A percentile compares a stretch with the other conserved stretches of the same genome.
These are phyloP conservation scores for Proisotoma minuta DNA, from an alignment of 2,888 invertebrate genomes.

Conservation along the genomic window DNA sequence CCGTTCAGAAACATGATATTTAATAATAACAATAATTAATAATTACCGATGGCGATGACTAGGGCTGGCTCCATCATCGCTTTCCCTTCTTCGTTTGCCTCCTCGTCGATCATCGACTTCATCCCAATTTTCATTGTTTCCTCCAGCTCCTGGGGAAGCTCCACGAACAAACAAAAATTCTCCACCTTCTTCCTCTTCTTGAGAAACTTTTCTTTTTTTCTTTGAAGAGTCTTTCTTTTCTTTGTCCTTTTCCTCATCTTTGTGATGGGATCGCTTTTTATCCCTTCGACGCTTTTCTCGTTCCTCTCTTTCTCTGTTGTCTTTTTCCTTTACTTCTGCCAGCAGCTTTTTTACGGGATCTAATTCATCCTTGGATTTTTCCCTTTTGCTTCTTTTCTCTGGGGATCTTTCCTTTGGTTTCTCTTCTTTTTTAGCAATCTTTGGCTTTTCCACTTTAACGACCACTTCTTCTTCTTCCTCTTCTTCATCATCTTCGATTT, in stretches of 20 bases:
- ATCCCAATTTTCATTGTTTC: constrained; percentile 21
- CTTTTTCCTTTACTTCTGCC: constrained; percentile 2
- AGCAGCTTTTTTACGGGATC: constrained; percentile 11
- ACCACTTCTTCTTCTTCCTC: constrained; percentile 55
- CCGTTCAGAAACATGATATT: constrained; percentile 2
- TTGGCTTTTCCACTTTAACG: constrained; percentile 8
- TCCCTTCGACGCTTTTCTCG: constrained; percentile 23
- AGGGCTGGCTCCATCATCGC: constrained; percentile 7
- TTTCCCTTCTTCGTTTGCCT: constrained; percentile 13
- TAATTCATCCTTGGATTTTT: constrained; percentile 17
- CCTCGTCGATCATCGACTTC: constrained; percentile 23
- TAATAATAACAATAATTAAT: constrained; percentile 3
- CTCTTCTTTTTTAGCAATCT: constrained; percentile 6
- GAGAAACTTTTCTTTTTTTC: constrained; percentile 33
- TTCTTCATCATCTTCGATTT: constrained; percentile 69
- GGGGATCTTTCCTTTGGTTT: constrained; percentile 22
- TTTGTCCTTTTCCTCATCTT: constrained; percentile 27
- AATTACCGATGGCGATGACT: constrained; percentile 7
- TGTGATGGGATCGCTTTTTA: constrained; percentile 29
- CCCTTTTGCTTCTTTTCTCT: constrained; percentile 23
- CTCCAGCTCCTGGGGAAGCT: constrained; percentile 59
- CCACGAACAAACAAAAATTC: constrained; percentile 76
- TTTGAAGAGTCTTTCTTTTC: constrained; percentile 25
- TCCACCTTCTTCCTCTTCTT: constrained; percentile 60
- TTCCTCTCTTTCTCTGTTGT: constrained; percentile 13